A percentile compares a stretch with the other conserved stretches of the same genome.
Evolutionary conservation across 2,113 vertebrate genomes (phyloP).

Genomic region (Psilopogon haemacephalus): DNA sequence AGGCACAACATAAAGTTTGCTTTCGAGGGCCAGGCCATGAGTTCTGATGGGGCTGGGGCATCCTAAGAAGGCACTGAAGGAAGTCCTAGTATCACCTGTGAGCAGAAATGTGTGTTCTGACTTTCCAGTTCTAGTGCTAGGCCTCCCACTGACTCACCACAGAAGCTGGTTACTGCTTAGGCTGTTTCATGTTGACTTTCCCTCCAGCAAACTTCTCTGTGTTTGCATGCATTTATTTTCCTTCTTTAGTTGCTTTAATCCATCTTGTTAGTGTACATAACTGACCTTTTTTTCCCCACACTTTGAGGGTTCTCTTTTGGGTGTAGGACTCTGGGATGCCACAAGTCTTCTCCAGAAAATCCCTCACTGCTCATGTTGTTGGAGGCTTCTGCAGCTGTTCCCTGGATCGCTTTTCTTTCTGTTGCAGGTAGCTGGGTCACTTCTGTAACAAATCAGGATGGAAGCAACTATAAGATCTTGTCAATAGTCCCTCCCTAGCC

Average conservation of each 20-base stretch:
- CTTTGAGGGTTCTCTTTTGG: not conserved
- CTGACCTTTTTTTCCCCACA: not conserved
- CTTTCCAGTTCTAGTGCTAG: not conserved
- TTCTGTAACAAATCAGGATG: not conserved
- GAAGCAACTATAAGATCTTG: not conserved
- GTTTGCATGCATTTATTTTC: not conserved
- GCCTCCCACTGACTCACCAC: not conserved
- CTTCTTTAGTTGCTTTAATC: not conserved
- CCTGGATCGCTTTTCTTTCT: rapidly evolving
- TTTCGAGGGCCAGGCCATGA: not conserved
- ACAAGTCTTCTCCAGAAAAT: not conserved
- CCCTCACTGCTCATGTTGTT: not conserved
- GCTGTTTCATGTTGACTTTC: not conserved
- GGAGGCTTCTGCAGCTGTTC: not conserved
- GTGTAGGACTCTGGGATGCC: not conserved
- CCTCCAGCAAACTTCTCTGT: not conserved
- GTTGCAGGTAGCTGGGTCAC: not conserved
- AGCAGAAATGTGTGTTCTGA: not conserved
- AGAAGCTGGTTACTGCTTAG: not conserved
- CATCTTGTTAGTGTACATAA: not conserved
- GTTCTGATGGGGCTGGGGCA: not conserved
- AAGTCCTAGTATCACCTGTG: not conserved
- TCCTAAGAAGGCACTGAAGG: not conserved
- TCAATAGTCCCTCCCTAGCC: too few relatives aligned
- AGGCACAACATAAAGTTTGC: not conserved